phyloP scores from a whole-genome alignment of 2,797 vertebrate species.

The Coregonus ussuriensis region DNA sequence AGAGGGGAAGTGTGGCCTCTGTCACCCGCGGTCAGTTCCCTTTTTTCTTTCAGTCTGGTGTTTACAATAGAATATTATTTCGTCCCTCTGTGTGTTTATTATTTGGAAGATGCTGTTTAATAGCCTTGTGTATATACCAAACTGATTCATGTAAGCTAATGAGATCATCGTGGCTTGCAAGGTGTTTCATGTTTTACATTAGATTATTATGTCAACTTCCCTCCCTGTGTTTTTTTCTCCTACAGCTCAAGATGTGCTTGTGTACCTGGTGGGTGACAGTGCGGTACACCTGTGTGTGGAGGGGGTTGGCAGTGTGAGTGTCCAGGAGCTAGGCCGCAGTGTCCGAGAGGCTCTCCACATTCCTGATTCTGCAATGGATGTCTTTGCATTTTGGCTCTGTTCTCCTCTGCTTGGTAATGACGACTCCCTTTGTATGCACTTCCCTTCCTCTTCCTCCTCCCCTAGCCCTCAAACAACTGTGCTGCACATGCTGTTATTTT shows the following conservation, averaged over 20 bases:
- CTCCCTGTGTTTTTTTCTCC: conserved; percentile 21
- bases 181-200: background rate
- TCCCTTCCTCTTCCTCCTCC: background rate
- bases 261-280: conserved; percentile 84
- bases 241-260: conserved; percentile 84
- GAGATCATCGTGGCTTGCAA: background rate
- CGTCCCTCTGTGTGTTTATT: background rate
- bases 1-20: conserved; percentile 86
- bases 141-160: background rate
- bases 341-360: conserved; percentile 82
- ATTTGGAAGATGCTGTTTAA: background rate
- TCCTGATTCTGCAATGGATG: conserved; percentile 78
- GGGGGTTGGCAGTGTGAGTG: conserved; percentile 75
- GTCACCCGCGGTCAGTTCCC: conserved; percentile 74
- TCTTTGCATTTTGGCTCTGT: conserved; percentile 87
- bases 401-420: conserved; percentile 83
- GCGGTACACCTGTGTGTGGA: conserved; percentile 84
- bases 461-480: background rate
- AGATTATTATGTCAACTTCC: conserved; percentile 4
- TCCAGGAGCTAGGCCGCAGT: conserved; percentile 81
- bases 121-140: background rate
- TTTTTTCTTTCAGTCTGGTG: background rate
- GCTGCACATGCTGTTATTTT: background rate
- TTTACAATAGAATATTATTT: background rate
- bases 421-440: background rate